Evolutionary conservation across 1,140 invertebrate genomes (phyloP), one percentile per base, ranked within the genome.

Genomic region (Cotesia typhae): DNA sequence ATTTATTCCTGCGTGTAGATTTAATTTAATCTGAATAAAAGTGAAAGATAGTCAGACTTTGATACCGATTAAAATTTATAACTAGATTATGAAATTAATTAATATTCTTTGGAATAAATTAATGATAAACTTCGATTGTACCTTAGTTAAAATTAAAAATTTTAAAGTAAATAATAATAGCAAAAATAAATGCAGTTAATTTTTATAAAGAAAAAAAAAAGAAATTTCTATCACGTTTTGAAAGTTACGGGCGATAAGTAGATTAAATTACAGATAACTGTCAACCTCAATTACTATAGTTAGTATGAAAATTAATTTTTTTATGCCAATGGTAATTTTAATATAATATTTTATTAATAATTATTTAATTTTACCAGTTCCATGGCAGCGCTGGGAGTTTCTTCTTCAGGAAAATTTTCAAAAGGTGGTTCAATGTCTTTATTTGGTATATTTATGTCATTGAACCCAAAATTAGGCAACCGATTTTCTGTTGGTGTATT

Each of bases 301-400:
- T 47, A 47, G 6, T 47, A 9, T 47, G 7, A 47, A 47, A 47
- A 47, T 47, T 47, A 47, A 9, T 6, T 47, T 47, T 9, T 9
- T 47, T 9, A 47, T 9, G 17, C 2, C 28, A 38, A 38, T 36
- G 28, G 3, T 28, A 12, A 36, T 63, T 63, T 63, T 63, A 6
- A 35, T 14, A 12, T 9, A 17, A 14, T 20, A 37, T 6, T 10
- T 9, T 9, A 35, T 12, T 28, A 17, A 17, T 37, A 65, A 61
- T 28, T 36, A 65, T 55, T 38, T 6, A 14, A 41, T 78, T 67
- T 70, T 72, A 86, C 85, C 66, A 86, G 57, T 77, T 86, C 79
- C 83, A 87, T 83, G 10, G 84, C 81, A 4, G 80, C 83, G 4
- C 86, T 84, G 38, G 81, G 83, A 57, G 82, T 85, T 67, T 83